These are phyloP conservation scores for Platyrinchus mystaceus DNA, from an alignment of 2,797 vertebrate species.

Conservation along the genomic window DNA sequence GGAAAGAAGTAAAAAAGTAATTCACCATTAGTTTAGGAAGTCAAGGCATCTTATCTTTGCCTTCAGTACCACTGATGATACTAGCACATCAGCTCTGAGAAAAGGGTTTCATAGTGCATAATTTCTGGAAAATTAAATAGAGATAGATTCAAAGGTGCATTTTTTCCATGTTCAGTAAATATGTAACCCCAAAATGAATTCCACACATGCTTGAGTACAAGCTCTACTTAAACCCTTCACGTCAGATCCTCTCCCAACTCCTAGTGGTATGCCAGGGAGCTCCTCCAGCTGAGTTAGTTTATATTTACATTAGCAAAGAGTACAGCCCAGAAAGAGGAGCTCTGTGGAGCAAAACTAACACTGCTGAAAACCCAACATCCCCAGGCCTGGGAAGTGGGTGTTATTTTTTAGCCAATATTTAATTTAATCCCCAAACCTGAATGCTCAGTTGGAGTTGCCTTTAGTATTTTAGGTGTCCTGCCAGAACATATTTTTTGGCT, in stretches of 20 bases:
- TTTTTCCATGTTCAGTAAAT: neutral
- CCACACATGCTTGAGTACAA: neutral
- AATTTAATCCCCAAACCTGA: neutral
- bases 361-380: neutral
- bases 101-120: neutral
- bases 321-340: neutral
- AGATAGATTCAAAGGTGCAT: neutral
- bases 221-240: neutral
- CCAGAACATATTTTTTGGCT: neutral
- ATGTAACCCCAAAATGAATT: constrained; percentile 1
- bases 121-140: neutral
- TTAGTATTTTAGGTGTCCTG: neutral
- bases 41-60: constrained; percentile 11
- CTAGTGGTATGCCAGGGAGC: neutral
- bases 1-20: neutral
- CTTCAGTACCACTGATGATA: neutral
- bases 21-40: neutral
- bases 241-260: neutral
- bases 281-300: neutral
- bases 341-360: neutral
- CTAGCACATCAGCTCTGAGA: neutral
- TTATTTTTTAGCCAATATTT: neutral
- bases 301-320: neutral
- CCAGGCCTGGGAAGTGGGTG: neutral
- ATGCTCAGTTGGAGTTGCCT: neutral